phyloP scores from a whole-genome alignment of 2,113 vertebrate species.

The Empidonax traillii region DNA sequence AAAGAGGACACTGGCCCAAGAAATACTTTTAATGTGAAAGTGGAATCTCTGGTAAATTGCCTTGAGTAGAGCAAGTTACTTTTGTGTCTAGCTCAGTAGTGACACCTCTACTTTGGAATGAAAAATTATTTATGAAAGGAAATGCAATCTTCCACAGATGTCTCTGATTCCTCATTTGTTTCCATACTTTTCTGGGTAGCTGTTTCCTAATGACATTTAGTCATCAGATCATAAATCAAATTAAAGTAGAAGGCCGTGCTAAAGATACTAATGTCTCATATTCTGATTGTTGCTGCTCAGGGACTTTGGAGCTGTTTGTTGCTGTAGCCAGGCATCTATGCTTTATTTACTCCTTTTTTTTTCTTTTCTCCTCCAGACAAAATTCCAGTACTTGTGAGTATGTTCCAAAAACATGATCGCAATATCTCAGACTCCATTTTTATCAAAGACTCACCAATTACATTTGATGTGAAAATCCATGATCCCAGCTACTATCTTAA shows the following conservation, averaged over 20 bases:
- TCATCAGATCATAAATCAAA: background rate
- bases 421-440: slow-evolving; percentile 85
- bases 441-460: slow-evolving; percentile 82
- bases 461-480: slow-evolving; percentile 83
- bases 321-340: background rate
- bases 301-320: background rate
- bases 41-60: background rate
- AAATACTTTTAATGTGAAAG: background rate
- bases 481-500: slow-evolving; percentile 92
- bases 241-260: background rate
- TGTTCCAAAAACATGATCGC: slow-evolving; percentile 86
- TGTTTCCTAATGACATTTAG: background rate
- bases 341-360: background rate
- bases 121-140: fast-evolving
- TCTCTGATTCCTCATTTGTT: background rate
- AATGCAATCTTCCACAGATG: background rate
- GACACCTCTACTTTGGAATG: background rate
- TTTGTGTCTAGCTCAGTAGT: background rate
- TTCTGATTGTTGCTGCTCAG: background rate
- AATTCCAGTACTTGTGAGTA: slow-evolving; percentile 85
- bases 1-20: background rate
- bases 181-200: background rate
- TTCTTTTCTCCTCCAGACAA: slow-evolving; percentile 74
- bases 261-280: background rate
- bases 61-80: background rate